A percentile compares a stretch with the other conserved stretches of the same genome.
phyloP scores from a whole-genome alignment of 2,888 invertebrate genomes.

The Phasia obesa region DNA sequence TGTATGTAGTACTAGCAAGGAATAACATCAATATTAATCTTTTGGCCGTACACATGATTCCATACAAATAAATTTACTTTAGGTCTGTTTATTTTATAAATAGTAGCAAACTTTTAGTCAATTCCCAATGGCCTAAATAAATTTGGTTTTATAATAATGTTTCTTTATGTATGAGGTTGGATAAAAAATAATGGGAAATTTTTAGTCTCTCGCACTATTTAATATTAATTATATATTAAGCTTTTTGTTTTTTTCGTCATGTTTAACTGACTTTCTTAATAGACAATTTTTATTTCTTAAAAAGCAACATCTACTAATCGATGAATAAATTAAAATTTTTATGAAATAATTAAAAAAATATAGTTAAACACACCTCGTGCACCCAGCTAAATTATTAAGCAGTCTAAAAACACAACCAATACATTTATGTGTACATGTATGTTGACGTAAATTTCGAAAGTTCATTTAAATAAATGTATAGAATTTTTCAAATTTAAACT shows the following conservation, averaged over 20 bases:
- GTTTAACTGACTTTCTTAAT: no score
- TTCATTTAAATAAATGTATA: neutral
- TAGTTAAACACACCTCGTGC: no score
- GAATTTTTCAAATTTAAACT: neutral
- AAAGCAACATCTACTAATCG: no score
- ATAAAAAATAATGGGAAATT: no score
- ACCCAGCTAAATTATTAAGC: neutral
- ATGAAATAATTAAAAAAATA: no score
- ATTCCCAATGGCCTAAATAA: constrained; percentile 17
- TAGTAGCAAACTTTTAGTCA: constrained; percentile 6
- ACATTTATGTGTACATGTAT: neutral
- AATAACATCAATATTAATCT: constrained; percentile 5
- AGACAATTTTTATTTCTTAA: no score
- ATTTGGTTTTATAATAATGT: constrained; percentile 4
- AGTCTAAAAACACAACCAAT: neutral
- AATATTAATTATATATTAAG: no score
- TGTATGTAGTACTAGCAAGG: no score
- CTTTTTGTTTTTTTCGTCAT: no score
- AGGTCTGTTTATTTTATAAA: constrained; percentile 41
- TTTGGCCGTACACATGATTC: constrained; percentile 34
- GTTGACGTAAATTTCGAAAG: neutral
- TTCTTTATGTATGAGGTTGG: neutral
- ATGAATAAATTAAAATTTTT: no score
- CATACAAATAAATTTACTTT: constrained; percentile 36
- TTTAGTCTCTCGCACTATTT: no score